A percentile compares a stretch with the other conserved stretches of the same genome.
phyloP scores from a whole-genome alignment of 2,113 vertebrate genomes.

The Tragelaphus buxtoni region DNA sequence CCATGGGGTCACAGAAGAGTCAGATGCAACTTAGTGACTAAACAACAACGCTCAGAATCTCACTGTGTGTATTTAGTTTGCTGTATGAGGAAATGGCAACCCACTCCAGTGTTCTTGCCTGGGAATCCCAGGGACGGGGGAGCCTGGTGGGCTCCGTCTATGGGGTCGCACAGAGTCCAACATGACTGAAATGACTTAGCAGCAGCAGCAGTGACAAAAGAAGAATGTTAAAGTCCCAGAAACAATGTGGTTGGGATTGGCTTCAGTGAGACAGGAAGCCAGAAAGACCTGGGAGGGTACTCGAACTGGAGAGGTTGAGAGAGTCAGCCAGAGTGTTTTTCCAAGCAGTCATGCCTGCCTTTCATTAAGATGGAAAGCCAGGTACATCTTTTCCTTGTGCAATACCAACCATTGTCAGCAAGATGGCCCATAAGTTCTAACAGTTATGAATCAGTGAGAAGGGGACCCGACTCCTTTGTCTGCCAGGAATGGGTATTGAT shows the following conservation, averaged over 20 bases:
- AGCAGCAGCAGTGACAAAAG: neutral
- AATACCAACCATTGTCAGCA: neutral
- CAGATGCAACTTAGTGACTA: neutral
- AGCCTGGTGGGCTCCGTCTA: too few relatives aligned
- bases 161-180: too few relatives aligned
- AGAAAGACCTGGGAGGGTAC: neutral
- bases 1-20: neutral
- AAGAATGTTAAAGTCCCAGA: neutral
- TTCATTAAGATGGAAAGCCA: constrained; percentile 7
- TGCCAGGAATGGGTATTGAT: neutral
- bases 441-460: accelerated
- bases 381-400: neutral
- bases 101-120: too few relatives aligned
- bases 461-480: neutral
- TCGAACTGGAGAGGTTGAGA: neutral
- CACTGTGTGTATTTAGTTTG: neutral
- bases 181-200: too few relatives aligned
- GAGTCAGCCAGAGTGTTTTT: neutral
- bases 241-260: neutral
- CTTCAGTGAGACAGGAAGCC: neutral
- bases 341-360: neutral
- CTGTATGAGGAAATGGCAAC: neutral
- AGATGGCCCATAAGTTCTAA: neutral
- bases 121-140: too few relatives aligned
- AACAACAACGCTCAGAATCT: neutral